Evolutionary conservation across 2,888 invertebrate species (phyloP), one percentile per base, ranked within the genome.

Genomic region (Crepidodera aurea): DNA sequence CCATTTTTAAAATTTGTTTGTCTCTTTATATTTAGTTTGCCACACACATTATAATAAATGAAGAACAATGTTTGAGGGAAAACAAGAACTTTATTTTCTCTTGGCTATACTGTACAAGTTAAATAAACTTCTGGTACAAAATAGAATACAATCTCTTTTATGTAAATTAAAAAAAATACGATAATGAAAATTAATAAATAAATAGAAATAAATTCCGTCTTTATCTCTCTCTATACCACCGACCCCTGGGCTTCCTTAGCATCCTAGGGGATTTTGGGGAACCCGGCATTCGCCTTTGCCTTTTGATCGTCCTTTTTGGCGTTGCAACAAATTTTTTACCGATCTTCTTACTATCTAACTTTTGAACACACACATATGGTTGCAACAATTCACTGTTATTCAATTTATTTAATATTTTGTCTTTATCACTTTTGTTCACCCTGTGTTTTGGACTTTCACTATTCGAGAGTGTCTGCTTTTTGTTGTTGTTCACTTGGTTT

Each of bases 331-430:
- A 22, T 44, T 65, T 63, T 53, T 65, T 68, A 25, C 55, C 60
- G 13, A 62, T 48, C 34, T 63, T 69, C 44, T 79, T 79, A 68
- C 79, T 81, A 66, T 88, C 87, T 70, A 89, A 85, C 67, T 89
- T 86, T 75, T 87, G 86, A 69, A 89, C 88, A 8, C 87, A 83
- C 69, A 90, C 89, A 62, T 87, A 86, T 0, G 89, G 89, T 77
- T 89, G 88, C 74, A 87, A 82, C 57, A 73, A 74, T 57, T 71
- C 75, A 69, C 78, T 78, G 29, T 77, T 75, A n/a, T 72, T 71
- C 51, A 79, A 66, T 51, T 78, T 76, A 63, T 75, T 75, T 15
- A 73, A 69, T 48, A 62, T 27, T 42, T 56, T 46, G 25, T 46
- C 66, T 64, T 69, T 70, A 58, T 69, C 71, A 55, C 66, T 70